Base-by-base conservation (phyloP, 2,113 vertebrate genomes). In the Struthio camelus region DNA sequence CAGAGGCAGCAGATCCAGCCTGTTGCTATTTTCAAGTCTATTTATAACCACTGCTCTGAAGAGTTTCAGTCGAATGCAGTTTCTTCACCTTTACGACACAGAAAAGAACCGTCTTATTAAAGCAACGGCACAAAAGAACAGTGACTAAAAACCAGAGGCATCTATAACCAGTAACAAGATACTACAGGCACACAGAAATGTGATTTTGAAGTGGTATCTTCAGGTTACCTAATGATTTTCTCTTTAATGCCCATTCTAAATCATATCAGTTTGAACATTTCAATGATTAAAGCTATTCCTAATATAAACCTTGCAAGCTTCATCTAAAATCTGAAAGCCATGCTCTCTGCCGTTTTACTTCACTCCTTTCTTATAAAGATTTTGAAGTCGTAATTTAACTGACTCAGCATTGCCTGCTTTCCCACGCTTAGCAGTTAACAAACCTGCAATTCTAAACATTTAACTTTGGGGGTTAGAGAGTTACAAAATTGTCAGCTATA, bases 21-120 rank as follows among this genome's bases (percentile, higher is more conserved):
- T 96, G 96, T 73, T 97, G 94, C 96, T 96, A 91, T 96, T 98
- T 97, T 97, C 97, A 92, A 90, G 94, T 97, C 97, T 98, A 97
- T 98, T 98, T 98, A 97, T 98, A 98, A 88, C 96, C 28, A 12
- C 54, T 76, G 71, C 65, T 87, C 88, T 58, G 80, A 97, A 73
- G 17, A 94, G 40, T 20, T 83, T 62, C 59, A 88, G 87, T 91
- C 95, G 90, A 97, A 97, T 34, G 93, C 67, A 94, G 65, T 80
- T 93, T 95, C 92, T 97, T 94, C 84, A 96, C 69, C 75, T 85
- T 76, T 14, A 87, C 58, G 80, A 64, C 75, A 85, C 46, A 79
- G 80, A 97, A 95, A 85, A 85, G 78, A 95, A 56, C 64, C 80
- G 80, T 53, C 56, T 58, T 73, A 48, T 62, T 92, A 87, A 72